A percentile compares a stretch with the other conserved stretches of the same genome.
Evolutionary conservation across 2,113 vertebrate genomes (phyloP).

Genomic region (Takifugu bimaculatus): DNA sequence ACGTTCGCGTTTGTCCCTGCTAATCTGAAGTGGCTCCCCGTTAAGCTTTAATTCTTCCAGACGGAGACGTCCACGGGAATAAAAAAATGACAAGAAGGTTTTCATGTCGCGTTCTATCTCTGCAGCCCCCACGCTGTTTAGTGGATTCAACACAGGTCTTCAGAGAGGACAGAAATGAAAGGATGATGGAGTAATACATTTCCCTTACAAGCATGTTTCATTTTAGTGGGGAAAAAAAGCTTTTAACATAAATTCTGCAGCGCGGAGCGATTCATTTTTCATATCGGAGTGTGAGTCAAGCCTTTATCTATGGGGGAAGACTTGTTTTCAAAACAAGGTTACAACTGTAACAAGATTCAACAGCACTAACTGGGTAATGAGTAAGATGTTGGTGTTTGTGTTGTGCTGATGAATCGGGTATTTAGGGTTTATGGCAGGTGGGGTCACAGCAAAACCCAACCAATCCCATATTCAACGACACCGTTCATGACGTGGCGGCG

Average conservation of each 20-base stretch:
- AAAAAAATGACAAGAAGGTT: conserved; percentile 13
- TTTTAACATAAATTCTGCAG: neutral
- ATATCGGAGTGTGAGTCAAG: too few species aligned
- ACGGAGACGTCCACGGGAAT: neutral
- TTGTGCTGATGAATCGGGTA: too few species aligned
- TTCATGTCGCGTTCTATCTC: conserved; percentile 35
- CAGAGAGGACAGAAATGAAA: conserved; percentile 31
- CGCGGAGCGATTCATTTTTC: too few species aligned
- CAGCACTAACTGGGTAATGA: too few species aligned
- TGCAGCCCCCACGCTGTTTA: conserved; percentile 8
- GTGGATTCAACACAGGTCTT: conserved; percentile 36
- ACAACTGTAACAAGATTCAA: too few species aligned
- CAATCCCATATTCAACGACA: too few species aligned
- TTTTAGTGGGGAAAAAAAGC: neutral
- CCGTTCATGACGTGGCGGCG: too few species aligned
- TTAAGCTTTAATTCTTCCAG: conserved; percentile 18
- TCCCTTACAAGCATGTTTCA: neutral
- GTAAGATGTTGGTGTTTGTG: too few species aligned
- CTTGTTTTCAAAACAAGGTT: too few species aligned
- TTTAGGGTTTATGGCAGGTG: too few species aligned
- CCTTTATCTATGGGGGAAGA: too few species aligned
- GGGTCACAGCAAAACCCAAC: too few species aligned
- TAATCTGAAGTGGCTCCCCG: conserved; percentile 26
- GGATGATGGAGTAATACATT: conserved; percentile 31
- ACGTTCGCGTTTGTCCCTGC: conserved; percentile 32